A percentile compares a stretch with the other conserved stretches of the same genome.
Evolutionary conservation across 1,140 invertebrate genomes (phyloP).

Genomic region (Helicoverpa zea): DNA sequence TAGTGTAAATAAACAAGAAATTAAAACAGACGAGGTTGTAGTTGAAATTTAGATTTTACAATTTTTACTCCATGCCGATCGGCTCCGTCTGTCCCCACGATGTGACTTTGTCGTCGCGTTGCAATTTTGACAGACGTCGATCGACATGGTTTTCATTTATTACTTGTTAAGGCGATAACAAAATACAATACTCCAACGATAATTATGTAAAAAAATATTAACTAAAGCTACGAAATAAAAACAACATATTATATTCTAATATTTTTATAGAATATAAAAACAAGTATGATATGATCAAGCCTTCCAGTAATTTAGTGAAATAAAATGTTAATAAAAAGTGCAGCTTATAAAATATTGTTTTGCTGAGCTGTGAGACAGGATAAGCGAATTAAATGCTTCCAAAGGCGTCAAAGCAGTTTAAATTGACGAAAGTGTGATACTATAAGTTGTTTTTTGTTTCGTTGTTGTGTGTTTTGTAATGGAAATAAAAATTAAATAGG

Average conservation of each 20-base stretch:
- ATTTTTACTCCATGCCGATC: constrained; percentile 52
- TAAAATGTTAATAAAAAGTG: constrained; percentile 71
- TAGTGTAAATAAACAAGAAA: constrained; percentile 71
- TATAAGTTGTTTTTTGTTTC: constrained; percentile 84
- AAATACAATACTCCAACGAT: constrained; percentile 80
- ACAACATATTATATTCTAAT: constrained; percentile 84
- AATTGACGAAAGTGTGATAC: constrained; percentile 84
- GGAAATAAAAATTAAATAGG: constrained; percentile 69
- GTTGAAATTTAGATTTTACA: constrained; percentile 68
- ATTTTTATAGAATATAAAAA: constrained; percentile 86
- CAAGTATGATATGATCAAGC: constrained; percentile 83
- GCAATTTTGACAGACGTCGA: constrained; percentile 15
- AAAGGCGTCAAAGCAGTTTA: constrained; percentile 70
- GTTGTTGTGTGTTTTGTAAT: constrained; percentile 84
- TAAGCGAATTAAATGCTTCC: constrained; percentile 75
- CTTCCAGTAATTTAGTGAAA: constrained; percentile 86
- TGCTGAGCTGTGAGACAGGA: constrained; percentile 79
- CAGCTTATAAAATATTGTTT: constrained; percentile 79
- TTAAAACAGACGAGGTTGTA: constrained; percentile 64
- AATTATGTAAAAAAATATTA: constrained; percentile 77
- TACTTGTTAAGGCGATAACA: constrained; percentile 69
- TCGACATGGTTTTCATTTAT: constrained; percentile 45
- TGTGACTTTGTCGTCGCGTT: constrained; percentile 51
- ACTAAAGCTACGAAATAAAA: constrained; percentile 74
- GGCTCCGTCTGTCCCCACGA: constrained; percentile 52